A percentile compares a stretch with the other conserved stretches of the same genome.
phyloP scores from a whole-genome alignment of 1,140 invertebrate genomes.

The Drosophila takahashii region DNA sequence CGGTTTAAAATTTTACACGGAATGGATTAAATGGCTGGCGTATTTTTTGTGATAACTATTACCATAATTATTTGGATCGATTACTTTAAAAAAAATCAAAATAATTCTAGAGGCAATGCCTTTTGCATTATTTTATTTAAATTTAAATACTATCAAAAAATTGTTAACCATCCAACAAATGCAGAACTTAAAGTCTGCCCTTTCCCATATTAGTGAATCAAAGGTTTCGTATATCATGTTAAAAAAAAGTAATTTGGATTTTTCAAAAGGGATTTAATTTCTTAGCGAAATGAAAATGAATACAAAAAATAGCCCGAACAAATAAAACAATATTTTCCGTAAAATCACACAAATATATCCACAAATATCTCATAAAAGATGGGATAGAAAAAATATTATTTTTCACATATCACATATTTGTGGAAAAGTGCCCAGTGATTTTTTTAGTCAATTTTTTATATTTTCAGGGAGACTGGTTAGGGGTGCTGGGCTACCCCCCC shows the following conservation, averaged over 20 bases:
- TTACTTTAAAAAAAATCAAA: too few species aligned
- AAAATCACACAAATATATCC: constrained; percentile 39
- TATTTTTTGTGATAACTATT: too few species aligned
- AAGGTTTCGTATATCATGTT: background rate
- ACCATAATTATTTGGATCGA: too few species aligned
- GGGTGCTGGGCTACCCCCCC: background rate
- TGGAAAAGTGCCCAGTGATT: constrained; percentile 30
- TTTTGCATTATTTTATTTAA: too few species aligned
- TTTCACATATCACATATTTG: constrained; percentile 34
- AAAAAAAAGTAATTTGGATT: constrained; percentile 14
- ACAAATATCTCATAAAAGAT: constrained; percentile 15
- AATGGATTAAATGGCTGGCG: too few species aligned
- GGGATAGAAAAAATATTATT: constrained; percentile 24
- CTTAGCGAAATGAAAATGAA: background rate
- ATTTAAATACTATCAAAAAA: too few species aligned
- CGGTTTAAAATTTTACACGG: too few species aligned
- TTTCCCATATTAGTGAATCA: background rate
- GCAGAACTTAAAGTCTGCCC: background rate
- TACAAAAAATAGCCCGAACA: constrained; percentile 6
- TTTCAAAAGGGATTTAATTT: constrained; percentile 8
- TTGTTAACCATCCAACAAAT: background rate
- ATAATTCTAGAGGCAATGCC: too few species aligned
- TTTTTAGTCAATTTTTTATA: constrained; percentile 58
- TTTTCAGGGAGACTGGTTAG: background rate
- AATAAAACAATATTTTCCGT: constrained; percentile 23